Evolutionary conservation across 1,140 invertebrate genomes (phyloP), one percentile per base, ranked within the genome.

Genomic region (Trichonephila clavipes): DNA sequence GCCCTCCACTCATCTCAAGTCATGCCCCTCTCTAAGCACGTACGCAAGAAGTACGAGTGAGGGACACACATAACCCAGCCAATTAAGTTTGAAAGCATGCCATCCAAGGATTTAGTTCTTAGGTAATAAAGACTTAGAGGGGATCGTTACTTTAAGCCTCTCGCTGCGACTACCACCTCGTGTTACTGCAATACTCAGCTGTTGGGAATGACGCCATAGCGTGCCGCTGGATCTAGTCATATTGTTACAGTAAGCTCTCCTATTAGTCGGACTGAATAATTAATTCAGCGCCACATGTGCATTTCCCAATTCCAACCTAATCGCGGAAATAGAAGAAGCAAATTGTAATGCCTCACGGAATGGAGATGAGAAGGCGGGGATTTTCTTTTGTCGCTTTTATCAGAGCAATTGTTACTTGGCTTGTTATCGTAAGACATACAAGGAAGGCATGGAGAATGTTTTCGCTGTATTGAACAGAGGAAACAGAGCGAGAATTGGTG

Each of bases 231-330:
- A 34, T 82, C 69, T 90, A 90, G 83, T 90, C 89, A 90, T 90
- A 90, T 90, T 90, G 89, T 90, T 90, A 81, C 89, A 58, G 51
- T 90, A 90, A 90, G 89, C 89, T 72, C 69, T 64, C 51, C 89
- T 72, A 90, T 90, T 90, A 90, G 89, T 28, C n/a, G 58, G 69
- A 40, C 77, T 90, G 89, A 90, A 90, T 90, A 90, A 90, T 90
- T 90, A 90, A 90, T 90, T 81, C 89, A 21, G n/a, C 59, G 77
- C 51, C 72, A 90, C 89, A 82, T 88, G 86, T 62, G 86, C 61
- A 61, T 19, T 88, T 85, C 83, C 40, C 83, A 85, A 61, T 85
- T 58, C 82, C 21, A 28, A 85, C 21, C 51, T 85, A 85, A 85
- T 85, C 51, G 83, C 58, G 83, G 83, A 85, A 85, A 85, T 59